Evolutionary conservation across 2,113 vertebrate genomes (phyloP).

Genomic region (Cebidichthys violaceus): DNA sequence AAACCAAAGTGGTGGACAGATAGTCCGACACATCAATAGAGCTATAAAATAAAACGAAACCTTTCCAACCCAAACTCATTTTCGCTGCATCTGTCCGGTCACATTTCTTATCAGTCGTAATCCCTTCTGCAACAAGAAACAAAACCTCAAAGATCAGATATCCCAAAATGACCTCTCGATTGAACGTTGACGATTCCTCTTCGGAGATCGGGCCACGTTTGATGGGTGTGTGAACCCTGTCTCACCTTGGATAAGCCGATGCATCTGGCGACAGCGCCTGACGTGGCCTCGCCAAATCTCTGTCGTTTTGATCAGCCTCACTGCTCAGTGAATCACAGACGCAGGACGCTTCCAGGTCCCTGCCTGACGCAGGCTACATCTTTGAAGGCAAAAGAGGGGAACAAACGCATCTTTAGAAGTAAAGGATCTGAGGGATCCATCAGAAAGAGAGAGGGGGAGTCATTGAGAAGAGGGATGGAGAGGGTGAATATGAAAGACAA

Average conservation of each 20-base stretch:
- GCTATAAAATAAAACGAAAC: not conserved
- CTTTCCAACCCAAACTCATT: not conserved
- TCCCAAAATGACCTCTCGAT: conserved; percentile 2
- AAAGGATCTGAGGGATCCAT: conserved; percentile 59
- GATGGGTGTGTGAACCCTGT: conserved; percentile 23
- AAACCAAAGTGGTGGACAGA: not conserved
- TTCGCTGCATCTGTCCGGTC: not conserved
- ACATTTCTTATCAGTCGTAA: not conserved
- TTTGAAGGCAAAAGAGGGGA: conserved; percentile 66
- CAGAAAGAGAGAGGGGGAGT: conserved; percentile 20
- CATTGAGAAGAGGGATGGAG: conserved; percentile 13
- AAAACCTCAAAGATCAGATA: not conserved
- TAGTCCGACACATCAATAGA: not conserved
- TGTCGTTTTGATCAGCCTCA: conserved; percentile 58
- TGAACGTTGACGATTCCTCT: conserved; percentile 17
- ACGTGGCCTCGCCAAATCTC: conserved; percentile 39
- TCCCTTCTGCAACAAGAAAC: not conserved
- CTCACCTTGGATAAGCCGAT: conserved; percentile 28
- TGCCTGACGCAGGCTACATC: conserved; percentile 45
- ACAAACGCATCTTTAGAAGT: conserved; percentile 65
- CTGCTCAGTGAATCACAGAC: conserved; percentile 38
- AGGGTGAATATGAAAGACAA: conserved; percentile 53
- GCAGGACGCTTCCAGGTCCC: conserved; percentile 19
- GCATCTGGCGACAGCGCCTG: conserved; percentile 21
- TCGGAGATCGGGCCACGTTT: conserved; percentile 6